phyloP scores from a whole-genome alignment of 2,113 vertebrate species.

The Malurus melanocephalus region DNA sequence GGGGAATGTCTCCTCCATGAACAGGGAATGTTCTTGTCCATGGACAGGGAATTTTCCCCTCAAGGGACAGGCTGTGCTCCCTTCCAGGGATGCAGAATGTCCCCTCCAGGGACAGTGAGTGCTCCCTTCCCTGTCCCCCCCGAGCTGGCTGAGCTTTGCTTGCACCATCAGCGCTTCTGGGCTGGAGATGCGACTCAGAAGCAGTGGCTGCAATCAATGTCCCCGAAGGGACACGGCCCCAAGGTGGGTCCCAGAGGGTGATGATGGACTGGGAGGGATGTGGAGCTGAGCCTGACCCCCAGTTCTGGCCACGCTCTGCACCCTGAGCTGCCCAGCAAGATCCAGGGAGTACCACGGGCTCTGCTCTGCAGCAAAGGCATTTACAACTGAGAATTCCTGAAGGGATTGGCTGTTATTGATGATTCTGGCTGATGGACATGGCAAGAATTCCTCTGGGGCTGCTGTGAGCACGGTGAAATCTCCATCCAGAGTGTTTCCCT shows the following conservation, averaged over 20 bases:
- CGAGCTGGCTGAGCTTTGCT: background rate
- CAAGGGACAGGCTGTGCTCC: background rate
- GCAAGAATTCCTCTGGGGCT: background rate
- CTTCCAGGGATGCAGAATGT: too few relatives aligned
- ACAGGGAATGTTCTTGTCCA: too few relatives aligned
- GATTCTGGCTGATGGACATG: background rate
- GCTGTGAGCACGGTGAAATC: background rate
- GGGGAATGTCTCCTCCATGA: too few relatives aligned
- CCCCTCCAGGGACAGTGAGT: background rate
- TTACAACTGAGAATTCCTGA: background rate
- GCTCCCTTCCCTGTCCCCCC: background rate
- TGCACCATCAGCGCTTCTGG: fast-evolving
- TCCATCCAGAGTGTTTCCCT: background rate
- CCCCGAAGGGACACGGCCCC: background rate
- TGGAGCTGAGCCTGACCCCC: background rate
- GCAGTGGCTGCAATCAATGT: fast-evolving
- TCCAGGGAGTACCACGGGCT: fast-evolving
- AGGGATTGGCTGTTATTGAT: background rate
- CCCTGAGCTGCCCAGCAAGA: fast-evolving
- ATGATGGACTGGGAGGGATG: fast-evolving
- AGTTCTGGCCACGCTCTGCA: fast-evolving
- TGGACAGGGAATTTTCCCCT: too few relatives aligned
- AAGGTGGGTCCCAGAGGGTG: fast-evolving
- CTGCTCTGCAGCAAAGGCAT: background rate
- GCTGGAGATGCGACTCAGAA: background rate